Base-by-base conservation (phyloP, 2,797 vertebrate species). In the Gymnoscopelus braueri region DNA sequence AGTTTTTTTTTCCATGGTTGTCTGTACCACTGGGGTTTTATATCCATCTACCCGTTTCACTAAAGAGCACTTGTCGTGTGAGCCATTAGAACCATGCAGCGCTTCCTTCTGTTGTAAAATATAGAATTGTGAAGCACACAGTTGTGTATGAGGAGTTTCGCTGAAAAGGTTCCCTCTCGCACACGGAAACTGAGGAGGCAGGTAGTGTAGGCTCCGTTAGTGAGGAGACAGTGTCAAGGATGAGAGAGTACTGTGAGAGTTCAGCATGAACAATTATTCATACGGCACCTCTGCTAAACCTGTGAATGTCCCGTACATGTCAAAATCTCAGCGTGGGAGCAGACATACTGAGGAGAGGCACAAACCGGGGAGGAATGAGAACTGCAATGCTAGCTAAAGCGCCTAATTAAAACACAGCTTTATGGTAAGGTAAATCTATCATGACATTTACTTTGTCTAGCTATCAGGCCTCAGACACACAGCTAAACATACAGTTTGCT, bases 291-390 rank as follows among this genome's bases (percentile, higher is more conserved):
- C 72, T 73, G 69, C 68, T 74, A 76, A 75, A 81, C 50, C 73
- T 26, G 80, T 1, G 76, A 89, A 76, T 79, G 78, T 72, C 76
- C 74, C 83, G 82, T 84, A 84, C 80, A 83, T 87, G 79, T 85
- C 73, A 83, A 78, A 80, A 80, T 77, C 72, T 64, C 78, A 77
- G 69, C n/a, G 60, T 72, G 78, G 80, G 5, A 69, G 70, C 69
- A 68, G 54, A 70, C 74, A 76, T 24, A 55, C 39, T 24, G 5
- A 24, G 44, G 60, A 63, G 49, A 70, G 19, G 48, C 11, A 14
- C 69, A 67, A 9, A 0, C 9, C 2, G 63, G 32, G 53, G 58
- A 12, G 68, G 12, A 13, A 54, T 7, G 3, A 52, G 15, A 44
- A 65, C 60, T n/a, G 49, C 24, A 3, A 19, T 3, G 60, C 56